Evolutionary conservation across 2,113 vertebrate species (phyloP).

Genomic region (Cranoglanis bouderius): DNA sequence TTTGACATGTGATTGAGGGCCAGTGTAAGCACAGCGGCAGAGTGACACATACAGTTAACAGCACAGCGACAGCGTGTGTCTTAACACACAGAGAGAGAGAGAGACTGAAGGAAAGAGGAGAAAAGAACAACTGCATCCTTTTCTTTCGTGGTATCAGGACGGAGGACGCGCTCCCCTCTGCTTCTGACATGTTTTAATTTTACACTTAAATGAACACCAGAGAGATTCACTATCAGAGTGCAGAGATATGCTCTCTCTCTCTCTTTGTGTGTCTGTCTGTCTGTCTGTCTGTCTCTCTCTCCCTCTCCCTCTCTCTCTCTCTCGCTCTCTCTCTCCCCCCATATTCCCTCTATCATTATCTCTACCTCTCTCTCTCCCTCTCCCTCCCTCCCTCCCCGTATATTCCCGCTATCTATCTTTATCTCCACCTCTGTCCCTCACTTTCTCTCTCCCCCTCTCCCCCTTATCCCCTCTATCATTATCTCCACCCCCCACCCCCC

Average conservation of each 20-base stretch:
- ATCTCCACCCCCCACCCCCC: no score
- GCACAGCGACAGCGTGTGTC: background rate
- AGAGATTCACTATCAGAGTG: conserved; percentile 62
- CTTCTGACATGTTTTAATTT: conserved; percentile 65
- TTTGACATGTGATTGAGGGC: conserved; percentile 53
- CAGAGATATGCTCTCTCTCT: conserved; percentile 21
- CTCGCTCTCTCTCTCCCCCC: background rate
- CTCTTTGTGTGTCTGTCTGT: conserved; percentile 10
- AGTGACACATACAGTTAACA: conserved; percentile 44
- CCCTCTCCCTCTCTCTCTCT: background rate
- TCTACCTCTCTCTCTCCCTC: background rate
- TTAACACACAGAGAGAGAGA: background rate
- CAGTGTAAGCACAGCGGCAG: conserved; percentile 41
- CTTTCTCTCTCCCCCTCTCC: background rate
- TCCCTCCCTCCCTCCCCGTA: background rate
- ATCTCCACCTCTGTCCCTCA: background rate
- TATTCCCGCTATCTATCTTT: no score
- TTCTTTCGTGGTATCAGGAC: conserved; percentile 38
- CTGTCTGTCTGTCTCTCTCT: conserved; percentile 2
- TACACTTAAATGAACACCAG: conserved; percentile 68
- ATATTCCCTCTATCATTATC: conserved; percentile 8
- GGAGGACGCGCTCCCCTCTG: conserved; percentile 25
- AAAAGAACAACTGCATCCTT: conserved; percentile 40
- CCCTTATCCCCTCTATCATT: background rate
- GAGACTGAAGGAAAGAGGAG: conserved; percentile 9